Base-by-base conservation (phyloP, 2,797 vertebrate genomes). In the Muraenolepis orangiensis region DNA sequence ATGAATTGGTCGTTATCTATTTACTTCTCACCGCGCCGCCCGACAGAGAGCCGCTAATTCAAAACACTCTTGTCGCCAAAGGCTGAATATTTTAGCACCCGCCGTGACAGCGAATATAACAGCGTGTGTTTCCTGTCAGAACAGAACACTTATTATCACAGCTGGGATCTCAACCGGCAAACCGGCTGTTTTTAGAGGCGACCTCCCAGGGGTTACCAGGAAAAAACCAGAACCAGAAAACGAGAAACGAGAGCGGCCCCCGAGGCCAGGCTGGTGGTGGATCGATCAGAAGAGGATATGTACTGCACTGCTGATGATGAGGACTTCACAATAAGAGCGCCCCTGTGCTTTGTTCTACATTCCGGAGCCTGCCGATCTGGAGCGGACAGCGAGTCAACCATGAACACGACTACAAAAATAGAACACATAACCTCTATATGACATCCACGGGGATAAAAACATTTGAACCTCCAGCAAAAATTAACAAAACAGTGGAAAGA, bases 381-480 rank as follows among this genome's bases (percentile, higher is more conserved):
- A 79, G 46, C 83, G 71, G 83, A 81, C 85, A 85, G 86, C 72
- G 18, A 51, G 46, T 51, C 2, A 31, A 77, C 66, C 0, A 74
- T 10, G 68, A 23, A 40, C 12, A 75, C 86, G 77, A 72, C 84
- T 73, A 89, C 80, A 91, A 87, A 90, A 89, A 90, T 87, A 87
- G 78, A 86, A 51, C 75, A 84, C 80, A 75, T 71, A 38, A 64
- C 57, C 57, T 64, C 70, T 72, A 81, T 61, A 26, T 18, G 51
- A 86, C 31, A 75, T 83, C 86, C 77, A 74, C 23, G 10, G 11
- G 57, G 23, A 4, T 2, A 64, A 26, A 11, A 26, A 64, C 57
- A 64, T 64, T 64, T 64, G 57, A 64, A 61, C 51, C 46, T 26
- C n/a, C 51, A 26, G 51, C 51, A 10, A 11, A 61, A 10, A n/a